phyloP scores from a whole-genome alignment of 2,888 invertebrate species.

The Drymonia ruficornis region DNA sequence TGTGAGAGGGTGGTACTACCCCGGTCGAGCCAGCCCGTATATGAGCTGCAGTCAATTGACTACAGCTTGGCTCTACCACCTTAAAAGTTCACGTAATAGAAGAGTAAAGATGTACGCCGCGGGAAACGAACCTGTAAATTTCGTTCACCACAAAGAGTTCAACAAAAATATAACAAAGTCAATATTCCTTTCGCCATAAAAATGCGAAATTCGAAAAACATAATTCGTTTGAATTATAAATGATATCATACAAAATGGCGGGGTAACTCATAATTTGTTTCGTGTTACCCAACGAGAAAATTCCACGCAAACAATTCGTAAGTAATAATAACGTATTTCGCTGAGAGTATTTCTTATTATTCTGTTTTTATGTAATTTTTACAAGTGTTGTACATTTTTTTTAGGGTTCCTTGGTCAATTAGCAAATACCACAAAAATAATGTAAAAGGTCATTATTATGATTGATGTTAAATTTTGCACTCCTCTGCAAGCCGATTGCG shows the following conservation, averaged over 20 bases:
- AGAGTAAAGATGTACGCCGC: too few species aligned
- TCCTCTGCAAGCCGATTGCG: too few species aligned
- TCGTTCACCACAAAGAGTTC: too few species aligned
- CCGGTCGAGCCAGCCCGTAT: too few species aligned
- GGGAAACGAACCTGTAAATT: too few species aligned
- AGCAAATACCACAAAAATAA: neutral
- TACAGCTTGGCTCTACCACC: too few species aligned
- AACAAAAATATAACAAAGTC: slow-evolving; percentile 4
- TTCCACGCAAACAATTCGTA: slow-evolving; percentile 24
- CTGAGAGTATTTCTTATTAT: slow-evolving; percentile 30
- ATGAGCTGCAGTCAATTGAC: too few species aligned
- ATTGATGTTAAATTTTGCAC: too few species aligned
- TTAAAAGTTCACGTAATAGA: too few species aligned
- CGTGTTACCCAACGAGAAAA: slow-evolving; percentile 10
- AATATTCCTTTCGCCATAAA: slow-evolving; percentile 1
- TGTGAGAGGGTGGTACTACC: too few species aligned
- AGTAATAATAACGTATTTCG: slow-evolving; percentile 27
- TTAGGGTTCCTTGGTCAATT: neutral
- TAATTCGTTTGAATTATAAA: slow-evolving; percentile 49
- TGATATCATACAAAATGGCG: slow-evolving; percentile 37
- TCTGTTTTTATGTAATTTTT: slow-evolving; percentile 30
- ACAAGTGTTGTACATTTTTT: slow-evolving; percentile 18
- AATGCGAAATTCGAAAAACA: slow-evolving; percentile 16
- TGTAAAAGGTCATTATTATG: too few species aligned
- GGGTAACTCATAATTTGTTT: slow-evolving; percentile 2